Evolutionary conservation across 1,140 invertebrate genomes (phyloP).

Genomic region (Drosophila tsacasi): DNA sequence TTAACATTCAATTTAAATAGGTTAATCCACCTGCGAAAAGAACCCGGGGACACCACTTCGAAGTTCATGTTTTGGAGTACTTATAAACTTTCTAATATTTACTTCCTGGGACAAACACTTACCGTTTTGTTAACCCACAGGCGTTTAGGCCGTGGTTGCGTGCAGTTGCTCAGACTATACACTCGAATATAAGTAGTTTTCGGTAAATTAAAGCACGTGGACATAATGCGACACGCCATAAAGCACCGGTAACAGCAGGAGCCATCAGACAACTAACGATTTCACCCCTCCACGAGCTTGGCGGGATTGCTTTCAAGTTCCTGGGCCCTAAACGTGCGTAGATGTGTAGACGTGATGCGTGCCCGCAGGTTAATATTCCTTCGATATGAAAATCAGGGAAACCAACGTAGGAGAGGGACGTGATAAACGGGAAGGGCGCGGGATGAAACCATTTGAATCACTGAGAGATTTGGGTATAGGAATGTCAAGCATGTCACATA

Average conservation of each 20-base stretch:
- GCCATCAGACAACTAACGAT: conserved; percentile 36
- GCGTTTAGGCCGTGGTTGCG: conserved; percentile 62
- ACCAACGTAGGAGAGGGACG: conserved; percentile 45
- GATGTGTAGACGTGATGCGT: conserved; percentile 59
- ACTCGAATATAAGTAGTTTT: conserved; percentile 33
- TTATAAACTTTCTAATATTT: conserved; percentile 39
- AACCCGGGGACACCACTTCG: not conserved
- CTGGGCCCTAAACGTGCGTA: conserved; percentile 10
- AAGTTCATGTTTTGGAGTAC: conserved; percentile 24
- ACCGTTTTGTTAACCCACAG: conserved; percentile 19
- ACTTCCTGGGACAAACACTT: conserved; percentile 48
- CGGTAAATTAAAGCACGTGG: conserved; percentile 57
- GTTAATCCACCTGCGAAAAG: not conserved
- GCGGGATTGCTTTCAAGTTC: conserved; percentile 67
- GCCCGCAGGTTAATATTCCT: conserved; percentile 66
- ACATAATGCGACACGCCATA: conserved; percentile 66
- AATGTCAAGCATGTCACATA: conserved; percentile 35
- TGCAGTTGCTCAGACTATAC: conserved; percentile 36
- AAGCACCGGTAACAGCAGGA: conserved; percentile 36
- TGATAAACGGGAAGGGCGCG: conserved; percentile 54
- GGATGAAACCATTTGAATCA: conserved; percentile 48
- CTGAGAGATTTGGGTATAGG: conserved; percentile 20
- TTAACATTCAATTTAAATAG: not conserved
- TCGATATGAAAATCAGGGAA: conserved; percentile 51
- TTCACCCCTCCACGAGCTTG: conserved; percentile 1